Conservation (phyloP, 2,797 vertebrate species). For the Peromyscus nudipes region DNA sequence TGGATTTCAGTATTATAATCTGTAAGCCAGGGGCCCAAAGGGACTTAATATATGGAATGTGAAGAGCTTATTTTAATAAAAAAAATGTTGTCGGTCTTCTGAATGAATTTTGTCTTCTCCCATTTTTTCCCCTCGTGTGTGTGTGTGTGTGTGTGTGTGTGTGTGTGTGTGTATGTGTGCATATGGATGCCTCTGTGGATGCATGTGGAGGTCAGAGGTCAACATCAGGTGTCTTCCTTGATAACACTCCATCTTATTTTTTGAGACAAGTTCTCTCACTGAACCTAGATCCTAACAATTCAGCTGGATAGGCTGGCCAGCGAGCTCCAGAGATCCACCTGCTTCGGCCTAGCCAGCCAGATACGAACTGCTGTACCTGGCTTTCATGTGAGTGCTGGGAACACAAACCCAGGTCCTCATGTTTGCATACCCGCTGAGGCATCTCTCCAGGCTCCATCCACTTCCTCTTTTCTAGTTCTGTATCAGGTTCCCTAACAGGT, state of each 20-base stretch:
- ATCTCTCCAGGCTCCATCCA: too few species aligned
- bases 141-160: too few species aligned
- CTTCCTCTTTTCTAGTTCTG: neutral
- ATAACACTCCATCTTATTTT: neutral
- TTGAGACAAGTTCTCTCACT: neutral
- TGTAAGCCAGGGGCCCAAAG: neutral
- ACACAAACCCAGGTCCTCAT: neutral
- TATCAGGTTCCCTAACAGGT: neutral
- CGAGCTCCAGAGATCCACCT: neutral
- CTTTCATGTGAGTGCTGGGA: neutral
- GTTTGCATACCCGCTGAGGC: neutral
- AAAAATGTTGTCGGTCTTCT: rapidly evolving
- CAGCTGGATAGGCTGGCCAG: neutral
- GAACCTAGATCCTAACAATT: neutral
- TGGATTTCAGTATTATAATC: neutral
- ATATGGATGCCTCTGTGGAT: neutral
- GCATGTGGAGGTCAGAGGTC: neutral
- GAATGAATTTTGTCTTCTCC: neutral
- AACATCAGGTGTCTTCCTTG: neutral
- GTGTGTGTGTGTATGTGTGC: neutral
- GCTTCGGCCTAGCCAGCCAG: neutral
- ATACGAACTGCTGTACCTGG: neutral
- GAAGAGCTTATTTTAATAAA: neutral
- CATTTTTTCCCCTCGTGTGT: neutral
- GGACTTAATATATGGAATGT: neutral